Conservation (phyloP, 1,140 invertebrate genomes). For the Apis florea region DNA sequence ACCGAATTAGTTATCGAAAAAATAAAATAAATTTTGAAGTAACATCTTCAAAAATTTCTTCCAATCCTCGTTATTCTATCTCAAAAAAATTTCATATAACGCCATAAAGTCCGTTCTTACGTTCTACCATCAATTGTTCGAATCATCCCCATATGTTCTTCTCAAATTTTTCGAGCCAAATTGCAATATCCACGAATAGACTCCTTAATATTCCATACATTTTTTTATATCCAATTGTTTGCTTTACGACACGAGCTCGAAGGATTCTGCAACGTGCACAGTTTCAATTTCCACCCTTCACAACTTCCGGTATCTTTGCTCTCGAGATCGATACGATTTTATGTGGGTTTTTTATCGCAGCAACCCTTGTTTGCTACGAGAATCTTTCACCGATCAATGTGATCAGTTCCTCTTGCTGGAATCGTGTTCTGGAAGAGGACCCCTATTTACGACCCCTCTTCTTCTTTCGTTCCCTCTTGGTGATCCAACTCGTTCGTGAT, state of each 20-base stretch:
- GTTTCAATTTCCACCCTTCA: neutral
- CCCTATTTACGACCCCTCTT: neutral
- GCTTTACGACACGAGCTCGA: neutral
- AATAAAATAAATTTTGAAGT: too few relatives aligned
- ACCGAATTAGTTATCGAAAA: too few relatives aligned
- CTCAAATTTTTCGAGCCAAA: neutral
- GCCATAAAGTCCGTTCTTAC: too few relatives aligned
- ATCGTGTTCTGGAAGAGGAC: neutral
- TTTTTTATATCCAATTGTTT: neutral
- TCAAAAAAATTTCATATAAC: too few relatives aligned
- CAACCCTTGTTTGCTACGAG: neutral
- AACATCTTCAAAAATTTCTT: too few relatives aligned
- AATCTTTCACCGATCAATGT: neutral
- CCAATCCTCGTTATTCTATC: too few relatives aligned
- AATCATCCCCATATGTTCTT: too few relatives aligned
- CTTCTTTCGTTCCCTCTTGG: neutral
- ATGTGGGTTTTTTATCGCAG: neutral
- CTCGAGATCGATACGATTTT: neutral
- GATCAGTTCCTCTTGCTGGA: neutral
- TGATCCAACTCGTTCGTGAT: neutral
- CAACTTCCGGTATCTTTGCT: neutral
- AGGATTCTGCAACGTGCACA: neutral
- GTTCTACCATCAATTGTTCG: too few relatives aligned
- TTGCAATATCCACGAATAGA: neutral
- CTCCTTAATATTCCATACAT: neutral